Conservation (phyloP, 2,113 vertebrate species). For the Rissa tridactyla region DNA sequence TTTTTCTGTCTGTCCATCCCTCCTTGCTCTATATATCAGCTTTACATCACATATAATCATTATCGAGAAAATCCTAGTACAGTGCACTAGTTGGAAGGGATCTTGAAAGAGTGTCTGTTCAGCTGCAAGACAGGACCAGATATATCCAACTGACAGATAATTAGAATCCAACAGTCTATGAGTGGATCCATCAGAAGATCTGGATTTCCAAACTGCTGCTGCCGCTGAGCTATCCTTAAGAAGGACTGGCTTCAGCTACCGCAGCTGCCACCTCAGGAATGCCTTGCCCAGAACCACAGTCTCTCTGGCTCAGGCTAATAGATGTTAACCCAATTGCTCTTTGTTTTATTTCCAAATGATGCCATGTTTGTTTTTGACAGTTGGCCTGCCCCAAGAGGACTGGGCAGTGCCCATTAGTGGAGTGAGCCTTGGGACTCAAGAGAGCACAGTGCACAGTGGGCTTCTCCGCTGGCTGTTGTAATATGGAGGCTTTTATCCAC, state of each 20-base stretch:
- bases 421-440: fast-evolving
- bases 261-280: background rate
- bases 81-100: background rate
- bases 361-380: background rate
- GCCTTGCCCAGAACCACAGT: background rate
- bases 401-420: background rate
- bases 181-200: background rate
- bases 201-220: background rate
- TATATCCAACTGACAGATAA: background rate
- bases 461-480: background rate
- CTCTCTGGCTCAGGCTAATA: background rate
- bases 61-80: background rate
- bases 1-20: background rate
- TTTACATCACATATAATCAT: background rate
- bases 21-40: background rate
- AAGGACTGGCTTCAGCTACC: background rate
- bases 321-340: background rate
- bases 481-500: background rate
- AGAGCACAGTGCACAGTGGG: background rate
- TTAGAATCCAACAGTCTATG: background rate
- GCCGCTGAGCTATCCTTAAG: background rate
- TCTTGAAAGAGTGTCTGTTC: background rate
- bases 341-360: background rate
- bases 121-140: background rate
- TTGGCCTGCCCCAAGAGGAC: background rate